phyloP scores from a whole-genome alignment of 2,888 invertebrate species.

The Sphecodes monilicornis region DNA sequence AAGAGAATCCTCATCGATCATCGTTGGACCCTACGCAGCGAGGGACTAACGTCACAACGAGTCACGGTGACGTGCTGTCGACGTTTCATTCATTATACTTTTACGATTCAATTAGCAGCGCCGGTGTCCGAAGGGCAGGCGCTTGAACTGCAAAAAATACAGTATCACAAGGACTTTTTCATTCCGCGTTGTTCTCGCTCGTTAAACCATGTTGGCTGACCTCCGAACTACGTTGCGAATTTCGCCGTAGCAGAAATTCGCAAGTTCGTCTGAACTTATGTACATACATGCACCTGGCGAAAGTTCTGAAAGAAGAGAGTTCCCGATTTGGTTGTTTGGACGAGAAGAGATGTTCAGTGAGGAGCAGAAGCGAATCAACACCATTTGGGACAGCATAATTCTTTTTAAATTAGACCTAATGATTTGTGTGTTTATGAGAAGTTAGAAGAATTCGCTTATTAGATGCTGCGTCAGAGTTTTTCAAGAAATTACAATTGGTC shows the following conservation, averaged over 20 bases:
- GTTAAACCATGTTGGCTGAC: constrained; percentile 62
- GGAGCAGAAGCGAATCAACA: too few relatives aligned
- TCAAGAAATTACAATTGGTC: too few relatives aligned
- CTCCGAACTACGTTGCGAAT: constrained; percentile 38
- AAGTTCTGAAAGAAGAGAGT: not conserved
- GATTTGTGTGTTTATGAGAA: too few relatives aligned
- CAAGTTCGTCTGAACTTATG: not conserved
- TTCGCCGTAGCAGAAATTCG: constrained; percentile 19
- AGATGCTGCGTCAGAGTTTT: too few relatives aligned
- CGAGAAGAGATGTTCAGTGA: too few relatives aligned
- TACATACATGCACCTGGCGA: not conserved
- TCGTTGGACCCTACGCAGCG: not conserved
- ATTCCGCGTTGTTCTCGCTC: constrained; percentile 73
- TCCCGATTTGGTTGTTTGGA: not conserved
- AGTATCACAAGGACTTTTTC: constrained; percentile 73
- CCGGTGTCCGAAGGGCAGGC: not conserved
- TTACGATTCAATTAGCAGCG: constrained; percentile 71
- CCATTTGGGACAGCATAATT: too few relatives aligned
- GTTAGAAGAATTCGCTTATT: too few relatives aligned
- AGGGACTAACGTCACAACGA: not conserved
- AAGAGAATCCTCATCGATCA: not conserved
- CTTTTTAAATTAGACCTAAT: too few relatives aligned
- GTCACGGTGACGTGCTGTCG: not conserved
- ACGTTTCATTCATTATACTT: constrained; percentile 68
- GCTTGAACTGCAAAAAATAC: constrained; percentile 46